These are phyloP conservation scores for Forpus xanthops DNA, from an alignment of 2,797 vertebrate species.

Conservation along the genomic window DNA sequence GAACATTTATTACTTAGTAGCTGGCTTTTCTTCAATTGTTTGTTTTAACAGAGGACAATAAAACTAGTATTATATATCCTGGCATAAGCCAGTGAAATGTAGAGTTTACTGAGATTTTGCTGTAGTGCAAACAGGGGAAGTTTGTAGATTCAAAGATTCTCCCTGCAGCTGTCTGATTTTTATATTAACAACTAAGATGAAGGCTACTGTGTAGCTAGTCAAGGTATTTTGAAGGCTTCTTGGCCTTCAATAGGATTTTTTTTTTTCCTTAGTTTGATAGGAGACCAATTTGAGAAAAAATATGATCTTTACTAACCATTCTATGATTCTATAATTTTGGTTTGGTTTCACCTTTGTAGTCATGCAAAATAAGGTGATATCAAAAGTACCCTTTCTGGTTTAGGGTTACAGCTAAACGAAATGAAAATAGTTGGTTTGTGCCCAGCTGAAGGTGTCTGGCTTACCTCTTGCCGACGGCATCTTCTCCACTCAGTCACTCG, in stretches of 20 bases:
- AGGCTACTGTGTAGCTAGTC: too few species aligned
- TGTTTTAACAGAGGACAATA: neutral
- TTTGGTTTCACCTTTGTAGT: neutral
- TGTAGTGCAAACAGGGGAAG: neutral
- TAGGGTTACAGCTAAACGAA: neutral
- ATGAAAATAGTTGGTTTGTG: neutral
- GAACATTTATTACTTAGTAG: neutral
- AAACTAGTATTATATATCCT: neutral
- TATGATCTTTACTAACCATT: neutral
- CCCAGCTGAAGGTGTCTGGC: neutral
- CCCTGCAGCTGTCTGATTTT: neutral
- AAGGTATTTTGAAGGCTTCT: neutral
- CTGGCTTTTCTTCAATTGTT: neutral
- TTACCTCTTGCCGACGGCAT: neutral
- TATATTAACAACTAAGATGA: too few species aligned
- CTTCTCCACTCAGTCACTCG: neutral
- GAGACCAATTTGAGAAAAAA: neutral
- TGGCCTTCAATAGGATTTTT: neutral
- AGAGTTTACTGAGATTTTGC: neutral
- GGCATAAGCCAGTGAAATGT: neutral
- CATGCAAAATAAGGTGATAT: neutral
- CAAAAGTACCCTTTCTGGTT: neutral
- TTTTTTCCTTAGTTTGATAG: neutral
- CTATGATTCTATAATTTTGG: neutral
- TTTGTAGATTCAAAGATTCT: neutral